Percentiles rank a stretch among this genome's conserved stretches.
These are phyloP conservation scores for Gryllus longicercus DNA, from an alignment of 2,888 invertebrate species.

Conservation along the genomic window DNA sequence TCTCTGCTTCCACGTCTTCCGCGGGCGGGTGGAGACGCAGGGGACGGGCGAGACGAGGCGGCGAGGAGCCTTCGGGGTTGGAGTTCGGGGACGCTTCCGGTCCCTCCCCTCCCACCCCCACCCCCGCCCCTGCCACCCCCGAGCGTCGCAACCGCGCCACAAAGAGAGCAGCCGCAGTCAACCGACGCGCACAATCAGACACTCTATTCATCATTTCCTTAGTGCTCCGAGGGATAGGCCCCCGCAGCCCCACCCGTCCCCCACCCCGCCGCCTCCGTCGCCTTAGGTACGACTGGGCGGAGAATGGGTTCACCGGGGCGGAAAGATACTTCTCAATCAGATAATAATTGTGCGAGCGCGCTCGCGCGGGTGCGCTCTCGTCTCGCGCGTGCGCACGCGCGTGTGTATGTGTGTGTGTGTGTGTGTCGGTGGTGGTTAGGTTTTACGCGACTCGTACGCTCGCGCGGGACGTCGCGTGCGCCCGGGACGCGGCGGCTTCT, in stretches of 20 bases:
- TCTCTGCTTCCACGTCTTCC: too few species aligned
- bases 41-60: too few species aligned
- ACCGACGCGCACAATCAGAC: conserved; percentile 31
- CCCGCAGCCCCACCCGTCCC: not conserved
- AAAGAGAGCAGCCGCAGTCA: conserved; percentile 11
- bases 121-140: not conserved
- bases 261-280: not conserved
- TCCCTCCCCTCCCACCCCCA: not conserved
- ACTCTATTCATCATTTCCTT: conserved; percentile 33
- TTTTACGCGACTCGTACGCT: not conserved
- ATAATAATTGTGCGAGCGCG: conserved; percentile 34
- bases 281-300: conserved; percentile 3
- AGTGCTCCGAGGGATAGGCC: not conserved
- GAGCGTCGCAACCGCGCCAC: not conserved
- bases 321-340: conserved; percentile 38
- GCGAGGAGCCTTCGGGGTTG: too few species aligned
- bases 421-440: not conserved
- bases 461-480: not conserved
- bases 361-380: not conserved
- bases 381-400: not conserved
- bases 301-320: conserved; percentile 36
- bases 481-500: not conserved
- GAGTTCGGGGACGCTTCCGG: too few species aligned
- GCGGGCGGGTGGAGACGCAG: too few species aligned
- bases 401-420: not conserved